Evolutionary conservation across 2,888 invertebrate genomes (phyloP).

Genomic region (Amphimallon solstitiale): DNA sequence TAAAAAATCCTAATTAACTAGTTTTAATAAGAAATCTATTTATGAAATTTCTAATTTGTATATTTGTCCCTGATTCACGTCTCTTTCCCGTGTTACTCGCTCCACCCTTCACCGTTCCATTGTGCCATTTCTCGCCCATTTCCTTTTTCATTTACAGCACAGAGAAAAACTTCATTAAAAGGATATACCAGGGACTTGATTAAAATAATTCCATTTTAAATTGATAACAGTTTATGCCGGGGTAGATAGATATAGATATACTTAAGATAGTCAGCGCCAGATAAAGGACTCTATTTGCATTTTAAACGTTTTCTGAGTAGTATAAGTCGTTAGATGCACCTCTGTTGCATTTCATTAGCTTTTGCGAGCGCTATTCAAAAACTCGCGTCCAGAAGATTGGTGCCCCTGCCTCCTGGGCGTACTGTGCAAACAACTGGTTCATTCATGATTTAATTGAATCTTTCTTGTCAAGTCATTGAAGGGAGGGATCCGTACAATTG

Average conservation of each 20-base stretch:
- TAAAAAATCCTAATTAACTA: too few relatives aligned
- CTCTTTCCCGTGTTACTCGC: too few relatives aligned
- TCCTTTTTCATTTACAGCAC: background rate
- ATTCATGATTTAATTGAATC: slow-evolving; percentile 46
- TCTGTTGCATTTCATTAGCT: slow-evolving; percentile 38
- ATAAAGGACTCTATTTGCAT: slow-evolving; percentile 46
- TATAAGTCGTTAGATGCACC: slow-evolving; percentile 38
- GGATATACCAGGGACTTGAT: slow-evolving; percentile 26
- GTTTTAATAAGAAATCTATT: too few relatives aligned
- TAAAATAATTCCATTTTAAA: slow-evolving; percentile 35
- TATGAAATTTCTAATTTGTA: too few relatives aligned
- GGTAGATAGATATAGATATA: slow-evolving; percentile 44
- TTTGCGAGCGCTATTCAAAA: slow-evolving; percentile 37
- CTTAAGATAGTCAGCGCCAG: slow-evolving; percentile 44
- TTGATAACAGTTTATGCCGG: slow-evolving; percentile 39
- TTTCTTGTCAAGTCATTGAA: slow-evolving; percentile 23
- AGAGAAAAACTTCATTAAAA: slow-evolving; percentile 22
- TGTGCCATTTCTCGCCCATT: too few relatives aligned
- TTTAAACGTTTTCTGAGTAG: slow-evolving; percentile 44
- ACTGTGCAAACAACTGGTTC: slow-evolving; percentile 43
- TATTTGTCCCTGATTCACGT: too few relatives aligned
- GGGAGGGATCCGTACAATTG: background rate
- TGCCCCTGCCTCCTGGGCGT: slow-evolving; percentile 19
- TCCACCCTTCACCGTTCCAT: too few relatives aligned
- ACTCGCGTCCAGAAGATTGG: slow-evolving; percentile 25